Conservation (phyloP, 2,888 invertebrate species). For the Dexiosoma caninum region DNA sequence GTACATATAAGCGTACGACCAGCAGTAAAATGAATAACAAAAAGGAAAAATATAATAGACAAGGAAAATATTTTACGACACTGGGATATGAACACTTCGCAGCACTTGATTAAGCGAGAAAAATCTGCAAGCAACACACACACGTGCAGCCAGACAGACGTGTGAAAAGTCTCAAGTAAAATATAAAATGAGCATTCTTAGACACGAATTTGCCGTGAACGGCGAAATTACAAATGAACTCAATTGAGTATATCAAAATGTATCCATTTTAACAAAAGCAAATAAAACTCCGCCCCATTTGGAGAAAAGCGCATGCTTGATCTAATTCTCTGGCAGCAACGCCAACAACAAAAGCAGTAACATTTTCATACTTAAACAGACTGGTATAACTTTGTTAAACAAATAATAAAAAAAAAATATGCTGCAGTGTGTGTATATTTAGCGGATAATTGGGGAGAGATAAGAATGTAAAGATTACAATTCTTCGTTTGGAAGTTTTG, state of each 20-base stretch:
- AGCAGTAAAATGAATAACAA: not conserved
- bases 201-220: slow-evolving; percentile 37
- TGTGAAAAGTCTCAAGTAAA: not conserved
- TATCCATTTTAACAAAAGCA: slow-evolving; percentile 25
- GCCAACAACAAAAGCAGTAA: not conserved
- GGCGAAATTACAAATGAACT: slow-evolving; percentile 15
- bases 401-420: slow-evolving; percentile 2
- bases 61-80: not conserved
- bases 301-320: slow-evolving; percentile 51
- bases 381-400: slow-evolving; percentile 8
- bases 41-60: not conserved
- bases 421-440: not conserved
- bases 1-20: not conserved
- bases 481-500: slow-evolving; percentile 65
- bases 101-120: slow-evolving; percentile 47
- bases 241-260: slow-evolving; percentile 17
- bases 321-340: not conserved
- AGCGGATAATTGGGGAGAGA: slow-evolving; percentile 76
- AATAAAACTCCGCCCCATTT: slow-evolving; percentile 47
- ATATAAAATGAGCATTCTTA: slow-evolving; percentile 1
- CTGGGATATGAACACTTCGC: slow-evolving; percentile 1
- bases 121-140: slow-evolving; percentile 51
- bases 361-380: not conserved
- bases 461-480: slow-evolving; percentile 70
- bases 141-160: not conserved